Conservation (phyloP, 2,888 invertebrate species). For the Agrochola lota region DNA sequence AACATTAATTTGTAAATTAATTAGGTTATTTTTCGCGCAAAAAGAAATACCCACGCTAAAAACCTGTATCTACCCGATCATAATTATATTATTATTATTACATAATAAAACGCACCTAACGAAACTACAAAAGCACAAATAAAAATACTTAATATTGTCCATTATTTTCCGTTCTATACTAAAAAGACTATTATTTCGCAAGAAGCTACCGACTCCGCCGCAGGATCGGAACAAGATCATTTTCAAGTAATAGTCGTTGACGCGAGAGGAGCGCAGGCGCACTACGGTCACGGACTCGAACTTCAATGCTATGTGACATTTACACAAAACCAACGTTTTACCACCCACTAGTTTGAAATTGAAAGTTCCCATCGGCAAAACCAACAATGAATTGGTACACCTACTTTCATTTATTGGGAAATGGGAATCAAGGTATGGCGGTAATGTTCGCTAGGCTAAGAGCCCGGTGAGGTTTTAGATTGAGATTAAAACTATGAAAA, state of each 20-base stretch:
- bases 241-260: constrained; percentile 72
- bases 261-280: constrained; percentile 74
- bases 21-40: not conserved
- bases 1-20: not conserved
- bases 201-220: constrained; percentile 52
- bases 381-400: constrained; percentile 54
- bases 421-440: constrained; percentile 37
- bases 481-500: not conserved
- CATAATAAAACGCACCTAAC: constrained; percentile 30
- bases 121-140: constrained; percentile 7
- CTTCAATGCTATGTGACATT: constrained; percentile 80
- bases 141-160: constrained; percentile 38
- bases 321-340: constrained; percentile 69
- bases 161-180: constrained; percentile 40
- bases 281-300: constrained; percentile 81
- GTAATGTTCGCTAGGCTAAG: constrained; percentile 36
- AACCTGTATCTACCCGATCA: not conserved
- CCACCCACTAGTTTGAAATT: constrained; percentile 66
- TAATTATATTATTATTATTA: constrained; percentile 18
- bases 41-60: not conserved
- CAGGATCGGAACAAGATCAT: constrained; percentile 72
- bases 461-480: not conserved
- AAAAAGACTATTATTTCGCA: constrained; percentile 59
- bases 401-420: constrained; percentile 57
- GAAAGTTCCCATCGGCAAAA: constrained; percentile 61